Evolutionary conservation across 2,113 vertebrate species (phyloP), one percentile per base, ranked within the genome.

Genomic region (Polypterus bichir): DNA sequence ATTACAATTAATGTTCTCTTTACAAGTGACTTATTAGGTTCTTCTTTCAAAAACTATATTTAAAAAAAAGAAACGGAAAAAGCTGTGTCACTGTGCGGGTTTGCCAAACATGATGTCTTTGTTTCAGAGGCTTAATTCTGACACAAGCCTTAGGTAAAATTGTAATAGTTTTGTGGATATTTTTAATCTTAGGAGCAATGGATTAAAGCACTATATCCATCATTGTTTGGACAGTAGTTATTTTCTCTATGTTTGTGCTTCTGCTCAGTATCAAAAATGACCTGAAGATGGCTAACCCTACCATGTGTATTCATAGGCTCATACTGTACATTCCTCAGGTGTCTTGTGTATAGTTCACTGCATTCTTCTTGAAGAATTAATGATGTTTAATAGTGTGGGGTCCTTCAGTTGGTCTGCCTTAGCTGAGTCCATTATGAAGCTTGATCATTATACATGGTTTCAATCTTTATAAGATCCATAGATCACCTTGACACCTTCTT

Each of bases 361-460:
- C 59, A 64, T 76, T 71, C 64, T 71, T 70, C 74, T 70, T 74
- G 72, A 69, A 78, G 73, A 61, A 76, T 70, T 76, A 65, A 76
- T 70, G 70, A 70, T 72, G 72, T 71, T 65, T 77, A 70, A 71
- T 76, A 62, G 54, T 65, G 71, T 85, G 75, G 65, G 64, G 54
- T 52, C 66, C 74, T 74, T 77, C 66, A 61, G 67, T 71, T 64
- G 67, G 62, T 56, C 64, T 71, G 64, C 61, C 69, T 76, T 59
- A 57, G 60, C 71, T 65, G 61, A 65, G 76, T 73, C 72, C 60
- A 70, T 61, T 71, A 64, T 57, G 44, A 57, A 68, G 52, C 61
- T 27, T 27, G 27, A 27, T 27, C 1, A 27, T 27, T 27, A 27
- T 27, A 27, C 27, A 27, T 27, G 27, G 27, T 27, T 27, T 27